Percentiles rank a stretch among this genome's conserved stretches.
These are phyloP conservation scores for Brachyalestes nurse DNA, from an alignment of 2,797 vertebrate genomes.

Conservation along the genomic window DNA sequence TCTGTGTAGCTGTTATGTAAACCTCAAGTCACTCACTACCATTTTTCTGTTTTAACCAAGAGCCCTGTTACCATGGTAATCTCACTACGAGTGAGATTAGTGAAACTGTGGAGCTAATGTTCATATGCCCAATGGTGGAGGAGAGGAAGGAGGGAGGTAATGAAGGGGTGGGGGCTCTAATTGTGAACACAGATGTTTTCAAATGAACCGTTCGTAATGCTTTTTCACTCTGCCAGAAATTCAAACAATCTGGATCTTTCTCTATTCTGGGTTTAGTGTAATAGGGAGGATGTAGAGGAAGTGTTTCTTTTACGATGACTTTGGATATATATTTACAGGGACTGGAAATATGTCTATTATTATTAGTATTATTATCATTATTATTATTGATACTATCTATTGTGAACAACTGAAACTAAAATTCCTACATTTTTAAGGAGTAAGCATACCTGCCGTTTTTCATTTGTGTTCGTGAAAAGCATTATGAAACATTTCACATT, in stretches of 20 bases:
- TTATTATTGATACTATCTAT: background rate
- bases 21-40: conserved; percentile 66
- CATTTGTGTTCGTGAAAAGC: too few species aligned
- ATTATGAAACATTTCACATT: background rate
- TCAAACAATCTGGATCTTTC: conserved; percentile 32
- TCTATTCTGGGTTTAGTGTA: background rate
- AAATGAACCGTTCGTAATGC: conserved; percentile 69
- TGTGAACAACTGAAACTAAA: too few species aligned
- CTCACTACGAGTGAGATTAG: conserved; percentile 75
- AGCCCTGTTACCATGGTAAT: conserved; percentile 83
- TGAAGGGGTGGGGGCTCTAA: conserved; percentile 61
- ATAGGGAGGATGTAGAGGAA: conserved; percentile 1
- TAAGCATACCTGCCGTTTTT: background rate
- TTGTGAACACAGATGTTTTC: conserved; percentile 76
- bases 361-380: background rate
- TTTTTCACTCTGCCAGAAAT: conserved; percentile 34
- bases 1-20: conserved; percentile 65
- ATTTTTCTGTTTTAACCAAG: conserved; percentile 69
- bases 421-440: too few species aligned
- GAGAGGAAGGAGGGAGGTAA: conserved; percentile 53
- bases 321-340: background rate
- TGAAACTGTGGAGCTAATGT: conserved; percentile 46
- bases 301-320: background rate
- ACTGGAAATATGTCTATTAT: background rate
- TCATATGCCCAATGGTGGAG: conserved; percentile 44